Conservation (phyloP, 2,888 invertebrate genomes). For the Steromphala cineraria region DNA sequence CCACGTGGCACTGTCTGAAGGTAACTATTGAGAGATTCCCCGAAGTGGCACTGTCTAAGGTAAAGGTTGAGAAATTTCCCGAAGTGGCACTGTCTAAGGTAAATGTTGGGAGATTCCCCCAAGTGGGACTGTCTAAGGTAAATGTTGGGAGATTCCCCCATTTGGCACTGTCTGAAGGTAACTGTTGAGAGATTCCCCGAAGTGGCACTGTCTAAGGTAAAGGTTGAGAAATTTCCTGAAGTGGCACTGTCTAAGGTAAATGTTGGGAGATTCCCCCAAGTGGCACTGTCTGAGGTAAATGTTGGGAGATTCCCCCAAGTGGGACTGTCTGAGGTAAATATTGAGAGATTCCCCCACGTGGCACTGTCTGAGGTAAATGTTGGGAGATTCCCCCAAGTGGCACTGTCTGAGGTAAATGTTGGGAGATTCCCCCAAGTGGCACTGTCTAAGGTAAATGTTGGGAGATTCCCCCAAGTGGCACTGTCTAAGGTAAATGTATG, state of each 20-base stretch:
- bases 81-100: too few species aligned
- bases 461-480: constrained; percentile 83
- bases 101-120: too few species aligned
- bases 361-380: constrained; percentile 82
- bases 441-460: constrained; percentile 83
- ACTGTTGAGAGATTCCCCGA: too few species aligned
- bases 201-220: too few species aligned
- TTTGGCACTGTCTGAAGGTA: too few species aligned
- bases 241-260: constrained; percentile 83
- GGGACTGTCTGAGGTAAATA: constrained; percentile 81
- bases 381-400: constrained; percentile 84
- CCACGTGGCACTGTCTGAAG: too few species aligned
- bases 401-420: constrained; percentile 82
- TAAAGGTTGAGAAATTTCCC: too few species aligned
- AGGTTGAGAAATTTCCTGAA: constrained; percentile 85
- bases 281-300: constrained; percentile 82
- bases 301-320: constrained; percentile 84
- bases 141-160: too few species aligned
- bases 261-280: constrained; percentile 83
- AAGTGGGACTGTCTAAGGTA: too few species aligned
- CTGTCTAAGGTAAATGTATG: constrained; percentile 84
- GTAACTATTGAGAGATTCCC: too few species aligned
- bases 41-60: too few species aligned
- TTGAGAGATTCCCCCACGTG: constrained; percentile 84
- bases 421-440: constrained; percentile 84